Percentiles rank a stretch among this genome's conserved stretches.
These are phyloP conservation scores for Etheostoma nigrum DNA, from an alignment of 2,797 vertebrate species.

Conservation along the genomic window DNA sequence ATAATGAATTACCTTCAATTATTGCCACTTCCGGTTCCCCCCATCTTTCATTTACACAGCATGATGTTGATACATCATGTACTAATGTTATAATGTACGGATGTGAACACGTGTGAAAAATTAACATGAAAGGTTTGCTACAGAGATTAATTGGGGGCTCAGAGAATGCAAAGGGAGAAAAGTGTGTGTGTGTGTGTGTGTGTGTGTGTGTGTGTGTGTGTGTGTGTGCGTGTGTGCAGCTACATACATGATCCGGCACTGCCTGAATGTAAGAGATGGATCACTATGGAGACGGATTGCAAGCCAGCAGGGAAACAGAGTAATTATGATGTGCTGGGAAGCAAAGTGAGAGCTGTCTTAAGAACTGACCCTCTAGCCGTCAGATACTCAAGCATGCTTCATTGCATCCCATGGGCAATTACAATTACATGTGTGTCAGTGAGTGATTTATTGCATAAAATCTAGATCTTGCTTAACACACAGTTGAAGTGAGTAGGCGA, in stretches of 20 bases:
- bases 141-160: conserved; percentile 77
- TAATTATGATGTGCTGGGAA: conserved; percentile 80
- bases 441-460: conserved; percentile 75
- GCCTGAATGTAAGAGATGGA: conserved; percentile 71
- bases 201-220: background rate
- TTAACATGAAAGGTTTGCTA: conserved; percentile 58
- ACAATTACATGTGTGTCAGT: conserved; percentile 68
- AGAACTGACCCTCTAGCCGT: conserved; percentile 68
- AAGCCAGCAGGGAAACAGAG: conserved; percentile 76
- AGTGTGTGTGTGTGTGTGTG: background rate
- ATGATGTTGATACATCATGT: conserved; percentile 42
- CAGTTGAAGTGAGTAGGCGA: conserved; percentile 49
- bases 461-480: conserved; percentile 51
- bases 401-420: conserved; percentile 76
- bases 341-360: conserved; percentile 75
- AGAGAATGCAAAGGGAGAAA: conserved; percentile 28
- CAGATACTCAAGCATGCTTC: conserved; percentile 68
- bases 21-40: conserved; percentile 18
- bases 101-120: conserved; percentile 57
- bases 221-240: conserved; percentile 27
- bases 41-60: conserved; percentile 45
- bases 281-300: conserved; percentile 75
- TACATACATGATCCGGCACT: conserved; percentile 31
- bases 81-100: conserved; percentile 52
- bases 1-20: conserved; percentile 65